Conservation (phyloP, 2,797 vertebrate species). For the Fratercula arctica region DNA sequence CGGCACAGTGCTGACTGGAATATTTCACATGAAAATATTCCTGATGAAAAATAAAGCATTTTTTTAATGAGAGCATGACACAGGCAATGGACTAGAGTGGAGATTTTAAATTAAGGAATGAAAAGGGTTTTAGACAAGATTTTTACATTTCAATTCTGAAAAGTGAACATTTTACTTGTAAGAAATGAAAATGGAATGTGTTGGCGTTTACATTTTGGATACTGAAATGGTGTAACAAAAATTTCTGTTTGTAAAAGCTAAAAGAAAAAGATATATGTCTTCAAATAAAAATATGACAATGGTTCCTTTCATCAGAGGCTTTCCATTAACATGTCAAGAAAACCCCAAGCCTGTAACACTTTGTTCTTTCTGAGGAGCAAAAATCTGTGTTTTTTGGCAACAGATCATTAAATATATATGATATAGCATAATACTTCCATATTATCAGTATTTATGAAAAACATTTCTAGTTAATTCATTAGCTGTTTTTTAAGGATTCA, state of each 20-base stretch:
- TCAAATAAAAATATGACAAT: background rate
- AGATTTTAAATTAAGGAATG: background rate
- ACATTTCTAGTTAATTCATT: background rate
- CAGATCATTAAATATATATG: background rate
- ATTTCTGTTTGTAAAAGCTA: background rate
- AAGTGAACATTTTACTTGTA: background rate
- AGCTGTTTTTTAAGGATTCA: background rate
- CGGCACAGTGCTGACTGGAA: background rate
- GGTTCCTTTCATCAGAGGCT: background rate
- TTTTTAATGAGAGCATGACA: background rate
- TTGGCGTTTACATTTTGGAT: background rate
- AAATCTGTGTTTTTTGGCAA: background rate
- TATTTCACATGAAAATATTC: background rate
- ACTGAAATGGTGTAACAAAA: background rate
- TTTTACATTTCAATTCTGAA: background rate
- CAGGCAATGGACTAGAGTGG: background rate
- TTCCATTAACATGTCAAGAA: background rate
- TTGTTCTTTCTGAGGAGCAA: background rate
- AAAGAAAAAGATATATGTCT: background rate
- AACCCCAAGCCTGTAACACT: rapidly evolving
- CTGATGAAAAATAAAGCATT: background rate
- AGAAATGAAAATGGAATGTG: background rate
- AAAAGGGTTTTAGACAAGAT: background rate
- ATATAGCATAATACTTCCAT: background rate
- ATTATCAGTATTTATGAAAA: background rate